phyloP scores from a whole-genome alignment of 2,888 invertebrate species.

The Drosophila cracens region DNA sequence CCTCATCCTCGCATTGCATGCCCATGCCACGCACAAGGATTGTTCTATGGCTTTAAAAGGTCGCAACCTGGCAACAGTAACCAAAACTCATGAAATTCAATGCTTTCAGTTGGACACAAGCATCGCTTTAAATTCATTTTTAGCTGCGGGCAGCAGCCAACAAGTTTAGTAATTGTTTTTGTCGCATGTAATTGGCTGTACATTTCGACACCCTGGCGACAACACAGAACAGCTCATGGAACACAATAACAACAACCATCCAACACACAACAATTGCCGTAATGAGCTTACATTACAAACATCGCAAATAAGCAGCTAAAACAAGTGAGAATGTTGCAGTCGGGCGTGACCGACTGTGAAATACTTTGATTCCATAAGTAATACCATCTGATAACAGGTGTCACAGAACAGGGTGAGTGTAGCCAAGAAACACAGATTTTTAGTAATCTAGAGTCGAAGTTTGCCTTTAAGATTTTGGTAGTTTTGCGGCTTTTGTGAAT shows the following conservation, averaged over 20 bases:
- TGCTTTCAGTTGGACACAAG: constrained; percentile 55
- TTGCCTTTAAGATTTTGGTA: neutral
- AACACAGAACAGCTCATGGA: constrained; percentile 47
- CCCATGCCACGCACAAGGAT: constrained; percentile 62
- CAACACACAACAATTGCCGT: constrained; percentile 46
- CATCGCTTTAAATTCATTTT: constrained; percentile 73
- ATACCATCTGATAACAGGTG: neutral
- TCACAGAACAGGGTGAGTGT: neutral
- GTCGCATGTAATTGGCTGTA: constrained; percentile 78
- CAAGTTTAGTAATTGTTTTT: constrained; percentile 49
- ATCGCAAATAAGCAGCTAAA: constrained; percentile 12
- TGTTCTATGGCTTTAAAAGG: constrained; percentile 49
- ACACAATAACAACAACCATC: constrained; percentile 39
- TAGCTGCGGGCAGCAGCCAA: constrained; percentile 48
- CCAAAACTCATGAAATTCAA: constrained; percentile 77
- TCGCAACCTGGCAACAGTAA: constrained; percentile 43
- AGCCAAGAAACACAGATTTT: neutral
- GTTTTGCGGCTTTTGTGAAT: too few species aligned
- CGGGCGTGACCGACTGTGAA: neutral
- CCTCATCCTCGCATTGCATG: constrained; percentile 56
- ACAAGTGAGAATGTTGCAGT: neutral
- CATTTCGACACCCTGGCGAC: constrained; percentile 79
- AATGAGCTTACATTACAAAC: constrained; percentile 77
- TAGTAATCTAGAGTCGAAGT: neutral
- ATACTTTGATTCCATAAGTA: neutral